Evolutionary conservation across 2,797 vertebrate genomes (phyloP).

Genomic region (Acropternis orthonyx): DNA sequence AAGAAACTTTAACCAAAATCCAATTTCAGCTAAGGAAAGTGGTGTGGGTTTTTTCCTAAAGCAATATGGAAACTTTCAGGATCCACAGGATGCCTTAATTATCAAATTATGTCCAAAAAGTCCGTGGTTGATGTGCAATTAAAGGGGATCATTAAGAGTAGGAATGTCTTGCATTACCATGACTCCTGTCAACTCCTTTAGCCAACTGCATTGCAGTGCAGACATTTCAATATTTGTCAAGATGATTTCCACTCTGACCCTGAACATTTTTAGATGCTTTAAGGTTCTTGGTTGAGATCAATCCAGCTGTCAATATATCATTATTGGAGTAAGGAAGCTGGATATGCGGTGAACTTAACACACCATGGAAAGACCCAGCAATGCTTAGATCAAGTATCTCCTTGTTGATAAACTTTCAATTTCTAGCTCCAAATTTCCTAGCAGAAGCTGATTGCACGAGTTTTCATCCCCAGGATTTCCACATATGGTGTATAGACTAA

Average conservation of each 20-base stretch:
- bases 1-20: neutral
- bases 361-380: neutral
- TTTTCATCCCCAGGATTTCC: neutral
- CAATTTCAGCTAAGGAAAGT: neutral
- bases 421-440: neutral
- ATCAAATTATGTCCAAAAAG: neutral
- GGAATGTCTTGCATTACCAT: neutral
- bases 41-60: neutral
- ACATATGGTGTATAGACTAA: neutral
- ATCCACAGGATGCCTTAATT: neutral
- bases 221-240: neutral
- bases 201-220: neutral
- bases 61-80: neutral
- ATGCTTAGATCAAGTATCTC: neutral
- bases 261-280: neutral
- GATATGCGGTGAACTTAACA: neutral
- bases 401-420: neutral
- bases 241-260: neutral
- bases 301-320: neutral
- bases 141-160: neutral
- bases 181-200: neutral
- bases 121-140: neutral
- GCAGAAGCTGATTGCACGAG: neutral
- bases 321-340: neutral
- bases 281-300: neutral